phyloP scores from a whole-genome alignment of 2,113 vertebrate genomes.

The Rostratula benghalensis region DNA sequence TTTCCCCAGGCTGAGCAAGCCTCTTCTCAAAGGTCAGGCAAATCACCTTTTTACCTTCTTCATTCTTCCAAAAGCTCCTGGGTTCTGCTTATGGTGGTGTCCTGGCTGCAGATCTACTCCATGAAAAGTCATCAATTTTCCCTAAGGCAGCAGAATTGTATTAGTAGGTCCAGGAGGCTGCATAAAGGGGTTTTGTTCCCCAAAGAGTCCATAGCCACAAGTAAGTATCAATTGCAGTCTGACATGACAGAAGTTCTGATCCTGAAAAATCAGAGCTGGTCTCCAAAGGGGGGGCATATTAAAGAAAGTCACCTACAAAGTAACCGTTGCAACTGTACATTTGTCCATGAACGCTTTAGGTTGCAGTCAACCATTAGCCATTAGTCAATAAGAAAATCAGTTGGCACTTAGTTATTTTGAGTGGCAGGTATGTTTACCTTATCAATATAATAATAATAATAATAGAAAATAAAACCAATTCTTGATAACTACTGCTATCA shows the following conservation, averaged over 20 bases:
- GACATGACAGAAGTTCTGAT: background rate
- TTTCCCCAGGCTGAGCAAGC: background rate
- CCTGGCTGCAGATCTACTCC: background rate
- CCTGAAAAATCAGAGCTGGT: background rate
- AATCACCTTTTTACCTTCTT: background rate
- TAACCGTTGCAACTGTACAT: background rate
- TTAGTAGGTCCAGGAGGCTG: background rate
- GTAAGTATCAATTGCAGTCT: background rate
- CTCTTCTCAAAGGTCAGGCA: background rate
- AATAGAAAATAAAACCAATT: background rate
- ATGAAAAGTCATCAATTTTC: background rate
- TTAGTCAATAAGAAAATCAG: background rate
- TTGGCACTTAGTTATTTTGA: background rate
- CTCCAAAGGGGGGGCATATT: background rate
- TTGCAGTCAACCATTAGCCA: background rate
- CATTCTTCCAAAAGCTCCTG: background rate
- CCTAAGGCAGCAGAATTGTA: background rate
- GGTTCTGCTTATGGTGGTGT: background rate
- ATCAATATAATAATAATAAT: background rate
- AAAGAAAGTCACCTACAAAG: background rate
- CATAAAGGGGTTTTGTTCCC: rapidly evolving
- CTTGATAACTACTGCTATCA: background rate
- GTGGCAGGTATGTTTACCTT: background rate
- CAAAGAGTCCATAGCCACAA: background rate
- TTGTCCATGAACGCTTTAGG: background rate